phyloP scores from a whole-genome alignment of 2,113 vertebrate species.

The Marmota flaviventris region DNA sequence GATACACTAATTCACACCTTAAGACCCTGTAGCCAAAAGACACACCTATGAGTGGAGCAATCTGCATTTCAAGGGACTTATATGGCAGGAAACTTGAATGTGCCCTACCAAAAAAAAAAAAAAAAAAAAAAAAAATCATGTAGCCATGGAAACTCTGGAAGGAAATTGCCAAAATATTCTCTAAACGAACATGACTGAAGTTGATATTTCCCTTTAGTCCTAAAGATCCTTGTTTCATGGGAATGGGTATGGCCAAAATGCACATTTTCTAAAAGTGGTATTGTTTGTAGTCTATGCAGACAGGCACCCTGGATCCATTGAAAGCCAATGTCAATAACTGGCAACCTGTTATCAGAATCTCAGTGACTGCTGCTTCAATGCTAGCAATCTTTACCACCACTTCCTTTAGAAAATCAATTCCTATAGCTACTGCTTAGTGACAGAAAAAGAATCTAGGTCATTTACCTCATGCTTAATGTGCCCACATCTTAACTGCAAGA shows the following conservation, averaged over 20 bases:
- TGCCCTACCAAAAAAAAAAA: not conserved
- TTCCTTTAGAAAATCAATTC: not conserved
- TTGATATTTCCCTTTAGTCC: not conserved
- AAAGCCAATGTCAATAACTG: not conserved
- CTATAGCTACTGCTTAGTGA: not conserved
- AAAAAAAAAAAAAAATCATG: not conserved
- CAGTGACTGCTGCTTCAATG: not conserved
- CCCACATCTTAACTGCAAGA: not conserved
- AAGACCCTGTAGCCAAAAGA: not conserved
- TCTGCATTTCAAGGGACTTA: not conserved
- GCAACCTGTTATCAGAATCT: not conserved
- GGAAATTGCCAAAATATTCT: not conserved
- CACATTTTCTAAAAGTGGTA: not conserved
- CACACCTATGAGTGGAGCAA: not conserved
- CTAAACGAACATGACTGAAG: not conserved
- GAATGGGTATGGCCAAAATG: not conserved
- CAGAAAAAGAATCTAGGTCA: not conserved
- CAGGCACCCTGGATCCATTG: not conserved
- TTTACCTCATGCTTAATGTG: not conserved
- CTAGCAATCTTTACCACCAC: not conserved
- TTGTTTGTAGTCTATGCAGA: not conserved
- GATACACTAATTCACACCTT: not conserved
- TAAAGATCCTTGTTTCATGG: not conserved
- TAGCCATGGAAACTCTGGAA: not conserved
- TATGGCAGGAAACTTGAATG: not conserved